Evolutionary conservation across 2,797 vertebrate species (phyloP), one percentile per base, ranked within the genome.

Genomic region (Sternarchorhynchus goeldii): DNA sequence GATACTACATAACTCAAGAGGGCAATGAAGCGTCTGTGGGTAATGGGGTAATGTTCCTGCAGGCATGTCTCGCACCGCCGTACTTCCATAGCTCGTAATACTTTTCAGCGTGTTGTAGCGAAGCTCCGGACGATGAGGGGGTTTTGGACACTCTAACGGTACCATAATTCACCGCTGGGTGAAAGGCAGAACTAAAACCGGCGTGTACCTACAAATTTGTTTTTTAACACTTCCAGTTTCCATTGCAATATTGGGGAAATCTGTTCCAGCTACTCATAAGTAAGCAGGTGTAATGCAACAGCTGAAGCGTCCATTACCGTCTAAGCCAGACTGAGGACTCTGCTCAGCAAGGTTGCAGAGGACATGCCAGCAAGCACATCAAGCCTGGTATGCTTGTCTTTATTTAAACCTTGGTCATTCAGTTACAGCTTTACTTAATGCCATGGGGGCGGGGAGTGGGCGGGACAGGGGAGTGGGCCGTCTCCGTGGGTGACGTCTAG

Each of bases 351-450:
- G 65, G 63, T 78, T 63, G 36, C 31, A 78, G 77, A 76, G 68
- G 73, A 34, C 82, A 68, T 79, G 79, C 79, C 82, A 85, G 75
- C 76, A 76, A 84, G 69, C 78, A 59, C 73, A 71, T 83, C 77
- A 74, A 25, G 55, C 58, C 64, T 58, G 80, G 25, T 82, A 73
- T 83, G 80, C 76, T 80, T 83, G 82, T 73, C 68, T 67, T 80
- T 66, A 75, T 21, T 74, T 62, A 80, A 56, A 81, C 71, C 36
- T 50, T 67, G 72, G 65, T 34, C 63, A 79, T 76, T 79, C 68
- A 55, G 45, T 62, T 71, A 50, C 41, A 45, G 34, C 31, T 68
- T 20, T 69, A 34, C 32, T 60, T 21, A 64, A 21, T 31, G 64
- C 74, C 53, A 56, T 25, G 69, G 56, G 67, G 77, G 56, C 56